Base-by-base conservation (phyloP, 2,888 invertebrate species). In the Drosophila meridiana region DNA sequence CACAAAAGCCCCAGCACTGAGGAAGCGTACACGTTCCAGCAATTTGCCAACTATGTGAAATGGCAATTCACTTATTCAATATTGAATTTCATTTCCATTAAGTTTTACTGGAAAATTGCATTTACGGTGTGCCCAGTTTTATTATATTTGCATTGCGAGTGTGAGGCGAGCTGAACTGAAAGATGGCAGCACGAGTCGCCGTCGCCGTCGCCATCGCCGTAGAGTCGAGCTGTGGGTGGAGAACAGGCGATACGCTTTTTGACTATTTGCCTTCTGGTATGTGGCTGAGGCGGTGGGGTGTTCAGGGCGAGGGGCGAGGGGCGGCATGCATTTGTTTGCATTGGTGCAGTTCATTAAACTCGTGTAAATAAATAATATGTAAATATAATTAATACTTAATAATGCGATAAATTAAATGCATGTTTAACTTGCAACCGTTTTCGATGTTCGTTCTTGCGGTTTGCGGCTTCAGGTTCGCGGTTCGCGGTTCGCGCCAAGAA, bases 291-390 rank as follows among this genome's bases (percentile, higher is more conserved):
- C 3, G 3, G 30, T 13, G 3, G 20, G 20, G 40, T 8, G 9
- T 8, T 13, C 7, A n/a, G 30, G 26, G 28, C 26, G 40, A n/a
- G 0, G 30, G 26, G 28, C 26, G 40, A n/a, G 0, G 40, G 56
- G 3, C n/a, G 56, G 3, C n/a, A n/a, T 13, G 0, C 56, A 56
- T 43, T 60, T 78, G 71, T 69, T 80, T 80, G 74, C 80, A 80
- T 69, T 80, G 80, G 52, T 73, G 82, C 88, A 83, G 85, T 85
- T 85, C 85, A 85, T 85, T 85, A 88, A 86, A 85, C 85, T 76
- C 80, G 69, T 66, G 75, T 73, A 85, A 83, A 81, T 77, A 85
- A 83, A 77, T 85, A 81, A 73, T 69, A 81, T 75, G 78, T 60
- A 82, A 78, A 84, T 80, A 87, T 77, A 53, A 69, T 76, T 68